Evolutionary conservation across 2,113 vertebrate species (phyloP).

Genomic region (Atherinomorus stipes): DNA sequence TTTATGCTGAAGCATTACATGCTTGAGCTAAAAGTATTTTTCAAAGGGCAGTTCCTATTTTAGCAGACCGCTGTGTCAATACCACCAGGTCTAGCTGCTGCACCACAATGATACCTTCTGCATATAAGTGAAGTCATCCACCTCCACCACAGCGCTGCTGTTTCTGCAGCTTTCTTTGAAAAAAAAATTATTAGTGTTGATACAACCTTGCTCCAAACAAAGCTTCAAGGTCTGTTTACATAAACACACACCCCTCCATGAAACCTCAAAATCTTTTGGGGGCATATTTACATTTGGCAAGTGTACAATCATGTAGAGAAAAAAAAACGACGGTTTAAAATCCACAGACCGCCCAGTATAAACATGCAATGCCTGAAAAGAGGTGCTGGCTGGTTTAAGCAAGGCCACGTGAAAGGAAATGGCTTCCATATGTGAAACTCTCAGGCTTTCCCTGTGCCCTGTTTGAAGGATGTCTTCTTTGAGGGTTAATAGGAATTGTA

Average conservation of each 20-base stretch:
- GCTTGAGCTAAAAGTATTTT: slow-evolving; percentile 50
- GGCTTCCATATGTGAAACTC: slow-evolving; percentile 78
- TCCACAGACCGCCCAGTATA: slow-evolving; percentile 70
- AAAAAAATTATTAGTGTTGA: slow-evolving; percentile 67
- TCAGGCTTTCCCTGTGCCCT: slow-evolving; percentile 36
- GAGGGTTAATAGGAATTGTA: slow-evolving; percentile 63
- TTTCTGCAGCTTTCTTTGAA: slow-evolving; percentile 25
- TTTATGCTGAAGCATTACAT: slow-evolving; percentile 31
- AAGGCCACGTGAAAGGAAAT: slow-evolving; percentile 79
- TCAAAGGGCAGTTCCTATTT: slow-evolving; percentile 52
- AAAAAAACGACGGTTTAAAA: slow-evolving; percentile 65
- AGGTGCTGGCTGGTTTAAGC: slow-evolving; percentile 68
- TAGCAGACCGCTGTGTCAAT: slow-evolving; percentile 63
- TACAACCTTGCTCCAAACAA: slow-evolving; percentile 67
- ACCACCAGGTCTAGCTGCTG: slow-evolving; percentile 47
- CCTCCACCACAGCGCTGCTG: slow-evolving; percentile 40
- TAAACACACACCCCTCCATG: slow-evolving; percentile 20
- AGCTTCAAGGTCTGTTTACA: slow-evolving; percentile 61
- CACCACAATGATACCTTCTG: slow-evolving; percentile 69
- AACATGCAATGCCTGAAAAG: slow-evolving; percentile 70
- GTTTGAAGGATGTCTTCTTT: slow-evolving; percentile 58
- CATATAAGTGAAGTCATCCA: slow-evolving; percentile 55
- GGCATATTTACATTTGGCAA: slow-evolving; percentile 60
- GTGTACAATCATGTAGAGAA: slow-evolving; percentile 58
- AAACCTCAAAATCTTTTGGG: slow-evolving; percentile 51